phyloP scores from a whole-genome alignment of 2,888 invertebrate genomes.

The Dicranocentrus wangi region DNA sequence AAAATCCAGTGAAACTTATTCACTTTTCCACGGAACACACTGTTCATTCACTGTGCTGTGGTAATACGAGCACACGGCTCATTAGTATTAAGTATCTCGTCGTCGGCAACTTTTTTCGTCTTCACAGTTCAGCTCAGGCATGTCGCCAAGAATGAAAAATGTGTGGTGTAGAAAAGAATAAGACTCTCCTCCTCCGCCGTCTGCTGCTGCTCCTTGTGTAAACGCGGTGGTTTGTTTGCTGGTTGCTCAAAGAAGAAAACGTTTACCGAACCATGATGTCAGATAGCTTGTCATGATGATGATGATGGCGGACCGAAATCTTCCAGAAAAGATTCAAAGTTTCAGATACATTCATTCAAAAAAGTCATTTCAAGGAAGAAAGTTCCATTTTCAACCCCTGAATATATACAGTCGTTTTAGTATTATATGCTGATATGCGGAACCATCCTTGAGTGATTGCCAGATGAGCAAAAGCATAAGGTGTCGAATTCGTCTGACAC shows the following conservation, averaged over 20 bases:
- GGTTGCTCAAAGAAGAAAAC: no score
- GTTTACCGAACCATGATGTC: conserved; percentile 44
- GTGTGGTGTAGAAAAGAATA: conserved; percentile 17
- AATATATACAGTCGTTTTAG: not conserved
- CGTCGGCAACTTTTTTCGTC: conserved; percentile 9
- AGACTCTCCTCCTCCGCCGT: no score
- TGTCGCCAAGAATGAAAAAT: conserved; percentile 56
- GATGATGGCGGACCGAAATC: not conserved
- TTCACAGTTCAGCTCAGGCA: conserved; percentile 17
- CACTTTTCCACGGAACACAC: no score
- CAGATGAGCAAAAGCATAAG: conserved; percentile 24
- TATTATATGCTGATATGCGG: conserved; percentile 23
- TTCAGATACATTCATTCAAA: not conserved
- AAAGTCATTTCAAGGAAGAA: not conserved
- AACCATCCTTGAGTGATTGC: conserved; percentile 45
- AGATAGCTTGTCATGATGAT: conserved; percentile 33
- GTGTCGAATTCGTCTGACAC: conserved; percentile 18
- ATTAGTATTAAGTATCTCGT: conserved; percentile 26
- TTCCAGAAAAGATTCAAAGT: not conserved
- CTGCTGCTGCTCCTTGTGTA: conserved; percentile 30
- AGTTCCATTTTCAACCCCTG: conserved; percentile 4
- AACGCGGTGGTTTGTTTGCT: conserved; percentile 39
- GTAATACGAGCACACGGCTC: conserved; percentile 9
- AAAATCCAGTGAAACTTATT: no score
- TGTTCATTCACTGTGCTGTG: no score